phyloP scores from a whole-genome alignment of 2,113 vertebrate genomes.

The Phainopepla nitens region DNA sequence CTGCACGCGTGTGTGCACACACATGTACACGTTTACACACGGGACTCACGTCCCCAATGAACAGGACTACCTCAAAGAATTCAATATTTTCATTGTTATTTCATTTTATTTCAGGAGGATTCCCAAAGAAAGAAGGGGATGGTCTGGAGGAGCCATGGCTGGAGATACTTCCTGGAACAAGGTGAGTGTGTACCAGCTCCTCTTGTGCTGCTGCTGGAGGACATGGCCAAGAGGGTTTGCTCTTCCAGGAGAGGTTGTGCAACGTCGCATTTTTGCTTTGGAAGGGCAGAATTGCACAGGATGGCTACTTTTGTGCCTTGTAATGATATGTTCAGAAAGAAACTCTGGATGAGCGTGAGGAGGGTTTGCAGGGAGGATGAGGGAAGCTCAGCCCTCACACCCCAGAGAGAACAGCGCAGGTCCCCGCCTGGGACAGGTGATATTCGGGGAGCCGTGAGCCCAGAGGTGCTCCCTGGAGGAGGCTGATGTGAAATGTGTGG shows the following conservation, averaged over 20 bases:
- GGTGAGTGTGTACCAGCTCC: fast-evolving
- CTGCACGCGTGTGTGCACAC: background rate
- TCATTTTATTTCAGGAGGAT: background rate
- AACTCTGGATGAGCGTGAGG: fast-evolving
- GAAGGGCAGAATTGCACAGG: background rate
- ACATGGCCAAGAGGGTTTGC: background rate
- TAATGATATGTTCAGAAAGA: background rate
- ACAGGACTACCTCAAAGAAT: background rate
- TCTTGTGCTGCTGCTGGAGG: background rate
- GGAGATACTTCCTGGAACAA: background rate
- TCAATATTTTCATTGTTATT: background rate
- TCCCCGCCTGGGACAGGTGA: background rate
- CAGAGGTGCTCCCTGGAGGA: background rate
- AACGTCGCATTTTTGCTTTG: background rate
- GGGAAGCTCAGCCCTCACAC: background rate
- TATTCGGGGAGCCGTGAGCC: fast-evolving
- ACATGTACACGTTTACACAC: fast-evolving
- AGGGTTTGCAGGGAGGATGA: background rate
- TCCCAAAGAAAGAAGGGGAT: background rate
- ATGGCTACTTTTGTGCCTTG: background rate
- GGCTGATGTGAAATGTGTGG: background rate
- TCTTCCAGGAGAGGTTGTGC: background rate
- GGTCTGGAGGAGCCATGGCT: background rate
- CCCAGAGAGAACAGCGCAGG: fast-evolving
- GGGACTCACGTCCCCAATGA: background rate